Evolutionary conservation across 1,140 invertebrate species (phyloP), one percentile per base, ranked within the genome.

Genomic region (Drosophila grimshawi): DNA sequence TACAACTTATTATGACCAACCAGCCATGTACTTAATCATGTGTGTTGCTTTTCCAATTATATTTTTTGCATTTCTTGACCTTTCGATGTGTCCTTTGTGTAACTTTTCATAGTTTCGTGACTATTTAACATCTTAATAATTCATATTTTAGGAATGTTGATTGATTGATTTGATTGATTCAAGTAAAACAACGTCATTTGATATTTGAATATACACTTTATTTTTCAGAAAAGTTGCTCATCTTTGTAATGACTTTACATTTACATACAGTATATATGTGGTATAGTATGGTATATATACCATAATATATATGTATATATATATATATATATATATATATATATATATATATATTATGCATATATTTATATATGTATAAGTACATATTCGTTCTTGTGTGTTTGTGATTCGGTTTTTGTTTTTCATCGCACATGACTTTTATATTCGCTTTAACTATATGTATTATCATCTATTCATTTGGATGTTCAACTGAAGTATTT

Each of bases 131-230:
- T 19, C 19, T 19, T 19, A 19, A 19, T 19, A 19, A 19, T 19
- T 19, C 19, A 19, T 19, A 19, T 19, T 19, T 19, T 19, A 19
- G 19, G 19, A 19, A 19, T 19, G 19, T 19, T 19, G 19, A 19
- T 19, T 19, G 19, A 19, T 19, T 19, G 19, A 19, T 19, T 19
- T 19, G 19, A 19, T 19, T 19, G 19, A 19, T 19, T 19, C 19
- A 19, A 27, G 6, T 30, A 35, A 53, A 70, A 55, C 10, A 5
- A 2, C 27, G 1, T 48, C 43, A 7, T 27, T 67, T 90, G 52
- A 90, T 89, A 89, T 85, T 89, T 81, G 85, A 89, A 89, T 89
- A 89, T 89, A 89, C 85, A 90, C 67, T 89, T 89, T 88, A 90
- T 90, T 89, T 88, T 88, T 85, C 85, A 85, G 85, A 88, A 88